Base-by-base conservation (phyloP, 2,797 vertebrate species). In the Clarias fuscus region DNA sequence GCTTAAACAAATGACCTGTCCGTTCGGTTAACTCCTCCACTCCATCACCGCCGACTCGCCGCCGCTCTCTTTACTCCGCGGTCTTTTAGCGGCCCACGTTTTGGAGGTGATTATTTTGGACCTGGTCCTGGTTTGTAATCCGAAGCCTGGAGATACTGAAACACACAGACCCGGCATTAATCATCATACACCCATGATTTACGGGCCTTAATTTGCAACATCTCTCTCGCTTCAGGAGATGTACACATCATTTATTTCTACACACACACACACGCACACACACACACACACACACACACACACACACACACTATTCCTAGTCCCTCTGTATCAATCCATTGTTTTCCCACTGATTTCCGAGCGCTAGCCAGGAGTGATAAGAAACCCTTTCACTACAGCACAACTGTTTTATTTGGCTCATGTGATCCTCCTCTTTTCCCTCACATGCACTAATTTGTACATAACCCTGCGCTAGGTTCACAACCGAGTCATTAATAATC, bases 351-450 rank as follows among this genome's bases (percentile, higher is more conserved):
- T 75, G 86, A 40, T 56, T 43, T 79, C n/a, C n/a, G 64, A 53
- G 43, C 61, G 10, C 40, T 0, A 48, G 48, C 73, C 83, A 81
- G 86, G 78, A 88, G 43, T 64, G n/a, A 22, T 83, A 87, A 75
- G 48, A 22, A 64, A 73, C 62, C 75, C 59, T 64, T 59, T 83
- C 68, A 58, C 24, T 1, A 76, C 73, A 79, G n/a, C 56, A 87
- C 83, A 48, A 48, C 67, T 77, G 71, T 90, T 89, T 84, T 84
- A 58, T 88, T 88, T 90, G 90, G 88, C 85, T 71, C 8, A 14
- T 13, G 15, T n/a, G 43, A 77, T 53, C 37, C 48, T 53, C 64
- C 56, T 64, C 4, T n/a, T 87, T 87, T 88, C 62, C 48, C 43
- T 43, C 40, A 65, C 82, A 75, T 71, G 56, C 68, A 81, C 83